These are phyloP conservation scores for Microctenopoma steveboyesi DNA, from an alignment of 2,797 vertebrate genomes.

Conservation along the genomic window DNA sequence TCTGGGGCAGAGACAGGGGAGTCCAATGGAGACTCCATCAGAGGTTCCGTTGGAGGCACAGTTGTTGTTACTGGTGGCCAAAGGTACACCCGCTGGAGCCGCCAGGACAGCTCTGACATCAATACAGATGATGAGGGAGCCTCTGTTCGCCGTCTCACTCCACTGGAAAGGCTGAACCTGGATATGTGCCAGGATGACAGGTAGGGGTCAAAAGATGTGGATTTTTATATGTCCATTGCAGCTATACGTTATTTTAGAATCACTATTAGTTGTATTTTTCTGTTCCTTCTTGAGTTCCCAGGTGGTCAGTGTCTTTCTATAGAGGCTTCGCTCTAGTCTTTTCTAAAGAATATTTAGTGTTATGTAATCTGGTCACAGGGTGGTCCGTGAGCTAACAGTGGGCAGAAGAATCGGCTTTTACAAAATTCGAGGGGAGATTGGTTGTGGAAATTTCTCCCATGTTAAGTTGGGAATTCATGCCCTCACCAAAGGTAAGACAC, in stretches of 20 bases:
- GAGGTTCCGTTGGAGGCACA: constrained; percentile 56
- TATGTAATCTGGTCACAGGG: constrained; percentile 72
- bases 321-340: not conserved
- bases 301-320: not conserved
- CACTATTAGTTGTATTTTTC: not conserved
- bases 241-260: not conserved
- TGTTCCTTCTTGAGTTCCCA: not conserved
- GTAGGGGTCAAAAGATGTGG: constrained; percentile 32
- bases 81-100: constrained; percentile 83
- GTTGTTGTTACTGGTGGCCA: constrained; percentile 69
- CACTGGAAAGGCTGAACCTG: constrained; percentile 91
- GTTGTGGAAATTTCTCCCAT: constrained; percentile 97
- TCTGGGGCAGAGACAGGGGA: constrained; percentile 50
- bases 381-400: constrained; percentile 92
- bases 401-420: constrained; percentile 97
- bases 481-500: constrained; percentile 92
- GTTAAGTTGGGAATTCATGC: constrained; percentile 97
- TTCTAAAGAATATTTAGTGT: constrained; percentile 1
- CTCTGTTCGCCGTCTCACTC: constrained; percentile 84
- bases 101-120: constrained; percentile 88
- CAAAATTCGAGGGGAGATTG: constrained; percentile 94
- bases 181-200: constrained; percentile 95
- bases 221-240: not conserved
- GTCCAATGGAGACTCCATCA: constrained; percentile 57
- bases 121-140: constrained; percentile 85